Conservation (phyloP, 53 echinoderm and acorn worm species). For the Actinopyga echinites region DNA sequence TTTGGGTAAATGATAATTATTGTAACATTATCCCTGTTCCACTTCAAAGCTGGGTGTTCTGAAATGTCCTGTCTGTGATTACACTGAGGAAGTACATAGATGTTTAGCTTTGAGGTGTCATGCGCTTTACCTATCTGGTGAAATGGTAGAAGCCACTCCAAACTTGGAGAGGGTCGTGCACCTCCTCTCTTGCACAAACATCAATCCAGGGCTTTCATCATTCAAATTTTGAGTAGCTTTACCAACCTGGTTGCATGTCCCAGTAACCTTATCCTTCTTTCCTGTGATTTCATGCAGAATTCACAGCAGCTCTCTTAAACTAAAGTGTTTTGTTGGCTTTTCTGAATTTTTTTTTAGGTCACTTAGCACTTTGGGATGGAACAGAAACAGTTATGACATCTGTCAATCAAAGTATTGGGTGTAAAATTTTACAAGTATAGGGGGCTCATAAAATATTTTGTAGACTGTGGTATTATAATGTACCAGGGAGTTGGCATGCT, state of each 20-base stretch:
- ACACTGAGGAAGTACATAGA: too few species aligned
- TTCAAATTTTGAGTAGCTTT: not conserved
- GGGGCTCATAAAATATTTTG: not conserved
- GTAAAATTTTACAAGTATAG: not conserved
- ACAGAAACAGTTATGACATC: not conserved
- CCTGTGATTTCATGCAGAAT: not conserved
- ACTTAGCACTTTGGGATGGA: too few species aligned
- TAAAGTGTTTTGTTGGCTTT: too few species aligned
- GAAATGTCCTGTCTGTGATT: too few species aligned
- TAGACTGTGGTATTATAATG: too few species aligned
- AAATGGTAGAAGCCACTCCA: slow-evolving; percentile 22
- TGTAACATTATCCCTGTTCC: too few species aligned
- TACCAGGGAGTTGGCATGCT: too few species aligned
- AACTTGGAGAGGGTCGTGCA: slow-evolving; percentile 20
- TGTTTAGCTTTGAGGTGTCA: not conserved
- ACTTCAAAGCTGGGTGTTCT: too few species aligned
- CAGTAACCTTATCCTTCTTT: slow-evolving; percentile 22
- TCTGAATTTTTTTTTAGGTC: too few species aligned
- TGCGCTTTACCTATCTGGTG: not conserved
- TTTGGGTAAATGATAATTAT: too few species aligned
- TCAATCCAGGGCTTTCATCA: not conserved
- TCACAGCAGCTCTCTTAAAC: too few species aligned
- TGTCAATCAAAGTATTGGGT: slow-evolving; percentile 17
- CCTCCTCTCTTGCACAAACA: slow-evolving; percentile 25
- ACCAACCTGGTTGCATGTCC: not conserved